A percentile compares a stretch with the other conserved stretches of the same genome.
Conservation (phyloP, 1,140 invertebrate species). For the Drosophila teissieri region DNA sequence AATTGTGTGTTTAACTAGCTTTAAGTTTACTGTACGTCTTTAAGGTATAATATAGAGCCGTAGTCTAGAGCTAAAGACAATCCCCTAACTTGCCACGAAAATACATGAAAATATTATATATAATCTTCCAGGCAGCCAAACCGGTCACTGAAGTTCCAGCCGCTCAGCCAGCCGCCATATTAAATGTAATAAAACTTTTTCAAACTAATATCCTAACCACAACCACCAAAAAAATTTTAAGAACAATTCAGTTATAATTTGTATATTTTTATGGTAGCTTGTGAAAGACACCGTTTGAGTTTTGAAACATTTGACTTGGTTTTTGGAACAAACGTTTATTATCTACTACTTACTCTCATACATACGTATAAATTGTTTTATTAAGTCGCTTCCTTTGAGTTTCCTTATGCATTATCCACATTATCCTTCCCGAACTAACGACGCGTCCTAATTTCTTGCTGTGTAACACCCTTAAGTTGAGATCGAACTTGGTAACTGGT, state of each 20-base stretch:
- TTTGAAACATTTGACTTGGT: slow-evolving; percentile 72
- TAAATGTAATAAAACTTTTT: slow-evolving; percentile 84
- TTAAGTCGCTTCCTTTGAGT: slow-evolving; percentile 51
- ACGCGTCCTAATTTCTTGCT: slow-evolving; percentile 43
- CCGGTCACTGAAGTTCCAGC: slow-evolving; percentile 88
- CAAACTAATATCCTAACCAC: slow-evolving; percentile 70
- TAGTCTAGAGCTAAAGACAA: slow-evolving; percentile 44
- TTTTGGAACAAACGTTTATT: slow-evolving; percentile 56
- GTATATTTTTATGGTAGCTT: slow-evolving; percentile 71
- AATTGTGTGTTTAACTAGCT: not conserved
- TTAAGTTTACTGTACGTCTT: slow-evolving; percentile 3
- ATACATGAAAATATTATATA: slow-evolving; percentile 74
- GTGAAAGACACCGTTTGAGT: slow-evolving; percentile 64
- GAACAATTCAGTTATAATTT: slow-evolving; percentile 49
- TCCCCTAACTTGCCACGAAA: slow-evolving; percentile 28
- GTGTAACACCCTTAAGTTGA: slow-evolving; percentile 39
- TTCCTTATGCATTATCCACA: slow-evolving; percentile 42
- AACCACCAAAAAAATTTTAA: slow-evolving; percentile 54
- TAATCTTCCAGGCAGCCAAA: slow-evolving; percentile 89
- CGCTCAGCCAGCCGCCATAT: slow-evolving; percentile 84
- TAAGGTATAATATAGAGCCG: slow-evolving; percentile 26
- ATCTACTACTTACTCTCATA: slow-evolving; percentile 29
- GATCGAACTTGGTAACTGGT: slow-evolving; percentile 30
- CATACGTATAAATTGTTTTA: slow-evolving; percentile 44
- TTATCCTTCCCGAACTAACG: slow-evolving; percentile 31